A percentile compares a stretch with the other conserved stretches of the same genome.
Evolutionary conservation across 2,797 vertebrate genomes (phyloP).

Genomic region (Melanotaenia maccullochi): DNA sequence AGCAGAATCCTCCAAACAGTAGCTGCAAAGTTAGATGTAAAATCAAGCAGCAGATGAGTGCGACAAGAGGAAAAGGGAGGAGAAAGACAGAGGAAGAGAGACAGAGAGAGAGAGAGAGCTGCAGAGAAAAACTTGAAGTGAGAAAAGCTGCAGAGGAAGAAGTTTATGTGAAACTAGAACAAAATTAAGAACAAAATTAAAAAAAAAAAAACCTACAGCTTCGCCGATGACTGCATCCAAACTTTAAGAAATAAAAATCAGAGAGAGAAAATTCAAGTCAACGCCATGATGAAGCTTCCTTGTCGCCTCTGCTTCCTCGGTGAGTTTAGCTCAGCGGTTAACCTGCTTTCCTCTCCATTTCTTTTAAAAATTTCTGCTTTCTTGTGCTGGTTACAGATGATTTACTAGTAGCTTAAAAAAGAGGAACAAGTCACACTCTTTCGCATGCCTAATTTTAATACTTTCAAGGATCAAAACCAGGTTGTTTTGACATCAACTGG

Average conservation of each 20-base stretch:
- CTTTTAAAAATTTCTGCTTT: not conserved
- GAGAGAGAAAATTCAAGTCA: not conserved
- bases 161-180: slow-evolving; percentile 7
- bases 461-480: not conserved
- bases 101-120: not conserved
- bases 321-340: slow-evolving; percentile 45
- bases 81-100: not conserved
- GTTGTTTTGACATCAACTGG: not conserved
- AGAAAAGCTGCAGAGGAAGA: slow-evolving; percentile 21
- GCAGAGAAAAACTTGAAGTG: slow-evolving; percentile 6
- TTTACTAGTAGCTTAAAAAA: not conserved
- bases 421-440: not conserved
- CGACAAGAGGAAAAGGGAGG: not conserved
- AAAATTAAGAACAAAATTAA: not conserved
- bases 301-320: slow-evolving; percentile 49
- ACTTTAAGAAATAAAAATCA: slow-evolving; percentile 7
- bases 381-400: not conserved
- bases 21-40: not conserved
- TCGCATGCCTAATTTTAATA: not conserved
- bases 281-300: slow-evolving; percentile 27
- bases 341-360: not conserved
- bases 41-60: not conserved
- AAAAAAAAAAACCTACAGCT: not conserved
- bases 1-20: not conserved
- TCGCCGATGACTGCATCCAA: not conserved